phyloP scores from a whole-genome alignment of 2,113 vertebrate genomes.

The Menidia beryllina region DNA sequence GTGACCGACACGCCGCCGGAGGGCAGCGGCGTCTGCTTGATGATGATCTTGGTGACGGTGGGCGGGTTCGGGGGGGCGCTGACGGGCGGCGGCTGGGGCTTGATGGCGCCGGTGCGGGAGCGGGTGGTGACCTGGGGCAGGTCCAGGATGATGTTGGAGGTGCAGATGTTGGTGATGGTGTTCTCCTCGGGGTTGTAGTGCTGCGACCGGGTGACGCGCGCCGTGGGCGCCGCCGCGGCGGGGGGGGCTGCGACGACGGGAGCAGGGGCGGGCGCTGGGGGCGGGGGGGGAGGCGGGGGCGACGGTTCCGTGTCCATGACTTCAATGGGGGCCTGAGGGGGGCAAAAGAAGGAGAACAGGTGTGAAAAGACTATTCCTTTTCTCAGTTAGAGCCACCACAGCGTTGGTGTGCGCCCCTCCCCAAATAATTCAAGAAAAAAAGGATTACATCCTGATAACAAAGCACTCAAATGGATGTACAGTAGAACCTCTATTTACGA shows the following conservation, averaged over 20 bases:
- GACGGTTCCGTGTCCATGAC: slow-evolving; percentile 78
- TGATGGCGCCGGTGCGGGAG: slow-evolving; percentile 79
- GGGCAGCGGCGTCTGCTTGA: slow-evolving; percentile 85
- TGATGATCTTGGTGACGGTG: slow-evolving; percentile 88
- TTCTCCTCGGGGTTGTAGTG: slow-evolving; percentile 81
- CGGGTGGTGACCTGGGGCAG: slow-evolving; percentile 82
- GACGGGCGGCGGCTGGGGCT: slow-evolving; percentile 65
- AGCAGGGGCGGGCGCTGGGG: slow-evolving; percentile 40
- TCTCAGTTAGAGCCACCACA: no score
- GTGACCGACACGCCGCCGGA: slow-evolving; percentile 83
- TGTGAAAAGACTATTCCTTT: no score
- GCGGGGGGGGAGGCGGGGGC: slow-evolving; percentile 63
- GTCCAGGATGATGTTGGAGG: slow-evolving; percentile 86
- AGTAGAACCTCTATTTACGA: no score
- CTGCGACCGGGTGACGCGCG: slow-evolving; percentile 67
- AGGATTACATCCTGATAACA: no score
- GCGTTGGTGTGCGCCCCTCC: no score
- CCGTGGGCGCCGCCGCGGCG: neutral
- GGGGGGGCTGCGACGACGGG: neutral
- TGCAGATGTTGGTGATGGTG: slow-evolving; percentile 87
- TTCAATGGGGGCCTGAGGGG: slow-evolving; percentile 62
- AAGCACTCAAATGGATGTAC: no score
- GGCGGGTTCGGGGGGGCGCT: slow-evolving; percentile 63
- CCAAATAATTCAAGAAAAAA: no score
- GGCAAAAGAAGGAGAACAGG: neutral